Conservation (phyloP, 2,888 invertebrate species). For the Microctonus hyperodae region DNA sequence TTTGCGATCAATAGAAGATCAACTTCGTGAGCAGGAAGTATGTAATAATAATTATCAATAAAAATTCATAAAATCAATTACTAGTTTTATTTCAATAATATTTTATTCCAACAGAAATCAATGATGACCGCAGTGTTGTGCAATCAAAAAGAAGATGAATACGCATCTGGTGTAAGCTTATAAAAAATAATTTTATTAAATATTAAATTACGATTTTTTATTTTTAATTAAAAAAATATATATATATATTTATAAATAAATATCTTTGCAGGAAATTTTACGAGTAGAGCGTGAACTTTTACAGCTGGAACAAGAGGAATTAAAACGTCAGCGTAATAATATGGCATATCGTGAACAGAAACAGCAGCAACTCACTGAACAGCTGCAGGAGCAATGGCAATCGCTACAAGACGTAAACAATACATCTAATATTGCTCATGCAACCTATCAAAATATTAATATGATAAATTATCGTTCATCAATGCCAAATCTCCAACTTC, state of each 20-base stretch:
- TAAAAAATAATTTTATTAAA: neutral
- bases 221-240: too few species aligned
- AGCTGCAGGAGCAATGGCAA: constrained; percentile 58
- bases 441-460: constrained; percentile 60
- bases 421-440: constrained; percentile 38
- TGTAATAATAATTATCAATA: constrained; percentile 32
- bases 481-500: constrained; percentile 68
- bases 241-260: too few species aligned
- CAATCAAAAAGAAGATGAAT: constrained; percentile 53
- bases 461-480: constrained; percentile 67
- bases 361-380: constrained; percentile 57
- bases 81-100: neutral
- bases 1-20: constrained; percentile 71
- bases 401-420: constrained; percentile 71
- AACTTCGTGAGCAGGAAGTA: constrained; percentile 74
- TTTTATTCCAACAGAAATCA: constrained; percentile 51
- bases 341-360: constrained; percentile 70
- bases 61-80: neutral
- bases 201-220: neutral
- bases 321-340: constrained; percentile 78
- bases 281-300: constrained; percentile 81
- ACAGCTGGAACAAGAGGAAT: constrained; percentile 79
- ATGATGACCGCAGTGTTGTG: constrained; percentile 47
- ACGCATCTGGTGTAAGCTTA: constrained; percentile 55
- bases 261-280: constrained; percentile 69